Conservation (phyloP, 2,113 vertebrate species). For the Vimba vimba region DNA sequence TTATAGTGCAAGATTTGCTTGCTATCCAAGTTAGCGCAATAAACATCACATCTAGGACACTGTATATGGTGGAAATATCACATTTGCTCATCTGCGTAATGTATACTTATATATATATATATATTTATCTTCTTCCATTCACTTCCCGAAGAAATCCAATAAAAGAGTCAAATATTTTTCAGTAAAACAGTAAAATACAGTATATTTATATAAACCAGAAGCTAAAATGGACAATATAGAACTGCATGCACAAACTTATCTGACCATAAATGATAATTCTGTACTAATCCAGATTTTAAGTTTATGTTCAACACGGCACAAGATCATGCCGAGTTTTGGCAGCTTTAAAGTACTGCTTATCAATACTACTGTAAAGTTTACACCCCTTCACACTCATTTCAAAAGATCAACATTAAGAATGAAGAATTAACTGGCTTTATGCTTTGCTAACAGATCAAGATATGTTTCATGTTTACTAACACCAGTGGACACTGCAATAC, state of each 20-base stretch:
- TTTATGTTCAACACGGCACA: neutral
- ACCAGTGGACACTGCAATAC: neutral
- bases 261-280: neutral
- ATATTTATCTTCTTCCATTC: conserved; percentile 4
- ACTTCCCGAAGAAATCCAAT: conserved; percentile 18
- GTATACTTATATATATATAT: conserved; percentile 3
- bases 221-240: neutral
- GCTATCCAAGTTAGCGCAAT: neutral
- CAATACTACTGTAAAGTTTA: neutral
- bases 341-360: neutral
- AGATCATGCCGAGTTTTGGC: neutral
- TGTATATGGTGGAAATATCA: conserved; percentile 8
- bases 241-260: conserved; percentile 22
- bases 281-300: neutral
- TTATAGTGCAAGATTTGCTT: neutral
- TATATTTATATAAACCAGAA: conserved; percentile 13
- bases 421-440: neutral
- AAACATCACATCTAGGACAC: conserved; percentile 1
- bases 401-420: neutral
- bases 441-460: conserved; percentile 6
- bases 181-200: conserved; percentile 23
- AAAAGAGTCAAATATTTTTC: conserved; percentile 13
- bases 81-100: neutral
- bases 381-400: neutral
- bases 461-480: neutral